A percentile compares a stretch with the other conserved stretches of the same genome.
Evolutionary conservation across 2,888 invertebrate genomes (phyloP).

Genomic region (Bibio marci): DNA sequence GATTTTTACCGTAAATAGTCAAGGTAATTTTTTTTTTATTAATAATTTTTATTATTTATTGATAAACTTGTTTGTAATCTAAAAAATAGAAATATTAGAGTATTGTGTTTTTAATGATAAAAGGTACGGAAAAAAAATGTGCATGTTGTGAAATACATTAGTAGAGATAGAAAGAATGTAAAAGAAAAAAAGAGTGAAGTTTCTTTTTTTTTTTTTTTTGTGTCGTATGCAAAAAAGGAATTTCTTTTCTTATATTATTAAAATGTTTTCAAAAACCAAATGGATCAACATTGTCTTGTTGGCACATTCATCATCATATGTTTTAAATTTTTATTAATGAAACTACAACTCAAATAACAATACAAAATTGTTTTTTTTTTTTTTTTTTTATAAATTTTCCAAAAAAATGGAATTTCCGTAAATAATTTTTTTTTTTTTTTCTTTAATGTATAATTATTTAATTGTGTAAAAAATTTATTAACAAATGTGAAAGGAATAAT

Average conservation of each 20-base stretch:
- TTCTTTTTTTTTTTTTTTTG: neutral
- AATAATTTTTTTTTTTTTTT: no score
- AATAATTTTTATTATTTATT: neutral
- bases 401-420: neutral
- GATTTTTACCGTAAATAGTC: constrained; percentile 15
- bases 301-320: constrained; percentile 13
- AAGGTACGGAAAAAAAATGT: neutral
- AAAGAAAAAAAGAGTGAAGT: no score
- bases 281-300: constrained; percentile 15
- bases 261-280: constrained; percentile 8
- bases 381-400: neutral
- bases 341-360: neutral
- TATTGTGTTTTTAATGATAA: neutral
- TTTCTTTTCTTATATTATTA: no score
- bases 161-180: no score
- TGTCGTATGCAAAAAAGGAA: no score
- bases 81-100: neutral
- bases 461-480: no score
- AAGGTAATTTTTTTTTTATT: constrained; percentile 13
- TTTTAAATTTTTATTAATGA: constrained; percentile 1
- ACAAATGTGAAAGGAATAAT: no score
- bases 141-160: no score
- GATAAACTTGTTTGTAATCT: neutral
- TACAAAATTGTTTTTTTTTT: neutral
- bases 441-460: no score